Conservation (phyloP, 2,888 invertebrate species). For the Saturnia pavonia region DNA sequence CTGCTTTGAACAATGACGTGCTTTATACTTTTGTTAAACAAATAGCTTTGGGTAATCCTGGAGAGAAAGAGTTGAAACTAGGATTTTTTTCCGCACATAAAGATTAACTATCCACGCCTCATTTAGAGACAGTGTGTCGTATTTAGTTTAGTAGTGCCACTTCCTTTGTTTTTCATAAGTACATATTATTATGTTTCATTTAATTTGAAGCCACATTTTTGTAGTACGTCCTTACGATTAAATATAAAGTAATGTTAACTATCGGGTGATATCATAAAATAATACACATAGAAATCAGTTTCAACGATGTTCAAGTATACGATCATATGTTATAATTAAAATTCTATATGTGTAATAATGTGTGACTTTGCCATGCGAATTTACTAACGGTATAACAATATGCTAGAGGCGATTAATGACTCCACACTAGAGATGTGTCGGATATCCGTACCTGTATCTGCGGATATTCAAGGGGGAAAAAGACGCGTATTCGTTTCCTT, state of each 20-base stretch:
- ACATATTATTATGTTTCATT: neutral
- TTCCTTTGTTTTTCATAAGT: constrained; percentile 23
- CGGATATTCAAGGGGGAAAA: too few relatives aligned
- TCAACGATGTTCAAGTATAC: neutral
- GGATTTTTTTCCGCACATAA: neutral
- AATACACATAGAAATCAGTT: neutral
- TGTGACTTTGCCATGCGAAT: constrained; percentile 18
- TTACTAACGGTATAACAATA: constrained; percentile 20
- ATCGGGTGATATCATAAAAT: neutral
- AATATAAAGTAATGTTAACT: neutral
- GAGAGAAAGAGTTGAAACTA: neutral
- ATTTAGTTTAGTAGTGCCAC: constrained; percentile 30
- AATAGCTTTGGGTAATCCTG: neutral
- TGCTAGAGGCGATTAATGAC: neutral
- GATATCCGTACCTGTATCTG: too few relatives aligned
- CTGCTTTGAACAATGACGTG: neutral
- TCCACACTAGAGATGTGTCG: neutral
- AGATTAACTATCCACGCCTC: neutral
- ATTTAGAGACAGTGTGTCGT: constrained; percentile 28
- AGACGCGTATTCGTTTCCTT: too few relatives aligned
- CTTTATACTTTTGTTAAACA: neutral
- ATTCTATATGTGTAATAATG: constrained; percentile 9
- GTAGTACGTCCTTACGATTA: too few relatives aligned
- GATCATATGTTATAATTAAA: neutral
- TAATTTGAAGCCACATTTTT: neutral